phyloP scores from a whole-genome alignment of 2,888 invertebrate genomes.

The Eupeodes luniger region DNA sequence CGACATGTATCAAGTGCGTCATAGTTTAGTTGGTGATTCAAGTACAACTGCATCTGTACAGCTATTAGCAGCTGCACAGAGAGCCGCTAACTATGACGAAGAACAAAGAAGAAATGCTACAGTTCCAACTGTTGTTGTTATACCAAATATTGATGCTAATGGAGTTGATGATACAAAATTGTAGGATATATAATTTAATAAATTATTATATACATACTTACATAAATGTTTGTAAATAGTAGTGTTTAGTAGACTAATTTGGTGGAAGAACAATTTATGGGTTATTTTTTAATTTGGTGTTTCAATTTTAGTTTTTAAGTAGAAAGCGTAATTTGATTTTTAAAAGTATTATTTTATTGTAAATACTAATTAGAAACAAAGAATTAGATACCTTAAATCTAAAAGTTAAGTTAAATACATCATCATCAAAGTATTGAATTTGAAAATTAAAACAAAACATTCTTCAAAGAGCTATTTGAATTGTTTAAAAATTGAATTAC shows the following conservation, averaged over 20 bases:
- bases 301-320: constrained; percentile 43
- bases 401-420: no score
- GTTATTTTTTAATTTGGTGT: constrained; percentile 39
- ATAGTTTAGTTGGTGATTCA: constrained; percentile 78
- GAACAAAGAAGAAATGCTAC: constrained; percentile 77
- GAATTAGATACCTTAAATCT: no score
- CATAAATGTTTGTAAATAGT: constrained; percentile 25
- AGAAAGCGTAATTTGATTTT: not conserved
- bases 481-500: no score
- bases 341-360: no score
- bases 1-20: constrained; percentile 77
- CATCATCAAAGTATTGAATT: no score
- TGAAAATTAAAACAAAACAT: no score
- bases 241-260: constrained; percentile 34
- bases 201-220: not conserved
- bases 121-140: constrained; percentile 82
- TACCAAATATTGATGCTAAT: constrained; percentile 81
- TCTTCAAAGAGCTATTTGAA: no score
- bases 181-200: constrained; percentile 77
- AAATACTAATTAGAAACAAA: no score
- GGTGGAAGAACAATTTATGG: constrained; percentile 28
- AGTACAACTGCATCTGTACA: constrained; percentile 77
- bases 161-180: constrained; percentile 83
- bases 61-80: constrained; percentile 74
- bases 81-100: constrained; percentile 77